These are phyloP conservation scores for Palloptera scutellata DNA, from an alignment of 2,888 invertebrate species.

Conservation along the genomic window DNA sequence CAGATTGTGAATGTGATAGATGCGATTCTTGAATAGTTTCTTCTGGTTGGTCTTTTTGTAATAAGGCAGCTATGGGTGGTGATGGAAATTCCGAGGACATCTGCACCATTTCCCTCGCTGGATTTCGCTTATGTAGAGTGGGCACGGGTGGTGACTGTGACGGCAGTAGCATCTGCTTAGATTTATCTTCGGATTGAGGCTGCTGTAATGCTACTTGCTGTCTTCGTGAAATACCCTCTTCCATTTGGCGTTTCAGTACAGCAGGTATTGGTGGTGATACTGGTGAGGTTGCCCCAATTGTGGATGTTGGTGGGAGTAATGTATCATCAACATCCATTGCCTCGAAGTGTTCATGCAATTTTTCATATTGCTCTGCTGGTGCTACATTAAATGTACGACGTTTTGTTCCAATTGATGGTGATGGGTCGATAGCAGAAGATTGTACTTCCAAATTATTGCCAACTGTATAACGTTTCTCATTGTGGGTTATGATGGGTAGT, in stretches of 20 bases:
- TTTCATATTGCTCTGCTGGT: neutral
- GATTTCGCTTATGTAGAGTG: constrained; percentile 1
- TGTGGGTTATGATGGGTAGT: neutral
- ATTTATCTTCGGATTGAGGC: neutral
- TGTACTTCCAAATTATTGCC: too few relatives aligned
- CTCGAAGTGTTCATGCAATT: constrained; percentile 39
- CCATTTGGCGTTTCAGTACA: neutral
- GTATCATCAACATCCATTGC: constrained; percentile 54
- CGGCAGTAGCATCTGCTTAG: constrained; percentile 18
- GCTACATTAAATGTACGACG: constrained; percentile 35
- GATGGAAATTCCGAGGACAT: neutral
- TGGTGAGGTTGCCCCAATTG: constrained; percentile 20
- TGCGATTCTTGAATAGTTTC: too few relatives aligned
- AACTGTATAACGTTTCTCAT: constrained; percentile 8
- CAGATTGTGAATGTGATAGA: too few relatives aligned
- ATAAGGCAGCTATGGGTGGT: too few relatives aligned
- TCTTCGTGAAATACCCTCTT: neutral
- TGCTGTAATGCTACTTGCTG: neutral
- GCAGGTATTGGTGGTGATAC: constrained; percentile 16
- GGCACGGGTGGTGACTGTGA: constrained; percentile 30
- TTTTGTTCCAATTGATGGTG: neutral
- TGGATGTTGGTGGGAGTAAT: constrained; percentile 5
- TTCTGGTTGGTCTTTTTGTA: neutral
- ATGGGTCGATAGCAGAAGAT: neutral
- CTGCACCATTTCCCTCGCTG: constrained; percentile 11